Conservation (phyloP, 2,888 invertebrate species). For the Stictocephala bisonia region DNA sequence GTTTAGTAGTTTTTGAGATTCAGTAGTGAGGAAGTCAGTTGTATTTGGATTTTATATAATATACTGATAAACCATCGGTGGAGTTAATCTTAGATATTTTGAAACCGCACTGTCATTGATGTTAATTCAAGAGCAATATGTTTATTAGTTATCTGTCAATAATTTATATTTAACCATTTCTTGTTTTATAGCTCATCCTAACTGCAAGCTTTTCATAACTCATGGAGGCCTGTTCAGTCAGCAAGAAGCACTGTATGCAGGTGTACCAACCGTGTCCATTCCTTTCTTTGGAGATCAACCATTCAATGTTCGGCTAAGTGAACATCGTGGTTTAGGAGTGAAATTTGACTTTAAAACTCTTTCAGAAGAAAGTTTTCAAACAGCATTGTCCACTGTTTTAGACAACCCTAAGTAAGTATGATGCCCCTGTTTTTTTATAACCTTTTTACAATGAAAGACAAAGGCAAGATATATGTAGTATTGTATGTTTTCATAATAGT, state of each 20-base stretch:
- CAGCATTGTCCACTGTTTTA: neutral
- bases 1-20: no score
- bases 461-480: neutral
- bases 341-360: constrained; percentile 38
- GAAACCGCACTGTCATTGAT: no score
- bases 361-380: neutral
- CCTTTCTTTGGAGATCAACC: constrained; percentile 49
- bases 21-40: no score
- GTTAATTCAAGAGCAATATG: no score
- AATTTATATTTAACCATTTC: no score
- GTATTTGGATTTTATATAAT: no score
- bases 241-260: constrained; percentile 47
- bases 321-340: constrained; percentile 36
- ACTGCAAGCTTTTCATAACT: constrained; percentile 50
- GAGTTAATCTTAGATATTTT: no score
- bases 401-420: neutral
- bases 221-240: constrained; percentile 52
- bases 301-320: constrained; percentile 44
- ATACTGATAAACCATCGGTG: no score
- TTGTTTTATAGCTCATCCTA: constrained; percentile 52
- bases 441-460: neutral
- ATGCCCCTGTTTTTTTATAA: no score
- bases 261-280: constrained; percentile 50
- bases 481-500: neutral
- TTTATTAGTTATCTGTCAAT: no score